Conservation (phyloP, 23 tunicate species). For the Styela plicata region DNA sequence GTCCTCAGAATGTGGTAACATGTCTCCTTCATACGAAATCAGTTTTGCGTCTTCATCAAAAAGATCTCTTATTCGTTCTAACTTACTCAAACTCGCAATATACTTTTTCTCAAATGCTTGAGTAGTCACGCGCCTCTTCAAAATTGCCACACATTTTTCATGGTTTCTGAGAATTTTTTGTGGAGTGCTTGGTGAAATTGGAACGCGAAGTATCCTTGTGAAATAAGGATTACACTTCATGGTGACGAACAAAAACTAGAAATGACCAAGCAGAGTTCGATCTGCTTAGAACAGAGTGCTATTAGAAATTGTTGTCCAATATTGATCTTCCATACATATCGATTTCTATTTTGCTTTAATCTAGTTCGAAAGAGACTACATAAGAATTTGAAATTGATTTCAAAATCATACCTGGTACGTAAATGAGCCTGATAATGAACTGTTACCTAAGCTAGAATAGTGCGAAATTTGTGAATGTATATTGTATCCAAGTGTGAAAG, state of each 20-base stretch:
- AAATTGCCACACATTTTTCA: no score
- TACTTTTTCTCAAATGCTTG: neutral
- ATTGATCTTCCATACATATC: neutral
- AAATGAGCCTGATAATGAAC: no score
- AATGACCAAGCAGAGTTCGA: neutral
- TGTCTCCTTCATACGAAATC: neutral
- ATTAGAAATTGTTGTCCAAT: neutral
- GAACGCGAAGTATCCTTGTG: no score
- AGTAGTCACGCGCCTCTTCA: neutral
- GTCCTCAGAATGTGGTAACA: neutral
- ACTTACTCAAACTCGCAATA: neutral
- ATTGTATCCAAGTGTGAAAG: no score
- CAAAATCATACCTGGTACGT: no score
- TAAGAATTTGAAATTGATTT: no score
- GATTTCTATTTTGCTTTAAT: neutral
- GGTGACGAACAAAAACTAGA: neutral
- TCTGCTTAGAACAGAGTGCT: neutral
- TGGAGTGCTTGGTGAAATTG: no score
- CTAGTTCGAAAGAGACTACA: no score
- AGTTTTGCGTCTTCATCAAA: neutral
- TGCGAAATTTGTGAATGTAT: no score
- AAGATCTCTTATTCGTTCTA: neutral
- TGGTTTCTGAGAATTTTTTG: no score
- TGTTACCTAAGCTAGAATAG: no score
- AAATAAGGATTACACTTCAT: no score